Conservation (phyloP, 2,797 vertebrate genomes). For the Falco biarmicus region DNA sequence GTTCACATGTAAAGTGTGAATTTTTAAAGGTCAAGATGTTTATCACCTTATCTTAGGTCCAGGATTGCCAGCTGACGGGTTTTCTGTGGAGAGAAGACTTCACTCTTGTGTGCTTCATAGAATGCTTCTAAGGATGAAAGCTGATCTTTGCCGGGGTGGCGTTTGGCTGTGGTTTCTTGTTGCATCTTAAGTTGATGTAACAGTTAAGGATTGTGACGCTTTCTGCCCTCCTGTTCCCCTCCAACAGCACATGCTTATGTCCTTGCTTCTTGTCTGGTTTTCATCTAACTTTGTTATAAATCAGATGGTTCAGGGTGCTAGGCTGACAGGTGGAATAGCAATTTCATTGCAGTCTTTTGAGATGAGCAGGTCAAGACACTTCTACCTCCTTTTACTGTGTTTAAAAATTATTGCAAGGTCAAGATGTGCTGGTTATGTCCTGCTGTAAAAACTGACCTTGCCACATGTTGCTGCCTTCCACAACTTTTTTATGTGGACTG, state of each 20-base stretch:
- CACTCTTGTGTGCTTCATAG: not conserved
- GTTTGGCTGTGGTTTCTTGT: not conserved
- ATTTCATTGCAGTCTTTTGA: not conserved
- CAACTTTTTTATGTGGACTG: not conserved
- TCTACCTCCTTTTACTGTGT: not conserved
- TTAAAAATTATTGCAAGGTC: not conserved
- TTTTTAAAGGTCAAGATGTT: not conserved
- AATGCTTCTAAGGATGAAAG: not conserved
- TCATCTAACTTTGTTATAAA: not conserved
- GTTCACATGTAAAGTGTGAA: not conserved
- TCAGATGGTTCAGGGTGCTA: not conserved
- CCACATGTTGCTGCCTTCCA: not conserved
- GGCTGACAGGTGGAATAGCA: not conserved
- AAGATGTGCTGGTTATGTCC: not conserved
- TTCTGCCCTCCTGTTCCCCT: rapidly evolving
- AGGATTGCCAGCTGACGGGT: not conserved
- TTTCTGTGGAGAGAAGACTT: not conserved
- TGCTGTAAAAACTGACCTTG: not conserved
- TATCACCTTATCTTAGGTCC: not conserved
- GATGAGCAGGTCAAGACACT: not conserved
- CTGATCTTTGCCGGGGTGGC: not conserved
- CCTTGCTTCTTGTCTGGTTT: not conserved
- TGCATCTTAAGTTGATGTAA: not conserved
- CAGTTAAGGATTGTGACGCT: not conserved
- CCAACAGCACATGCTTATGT: not conserved